Base-by-base conservation (phyloP, 2,888 invertebrate genomes). In the Drosophila suboccidentalis region DNA sequence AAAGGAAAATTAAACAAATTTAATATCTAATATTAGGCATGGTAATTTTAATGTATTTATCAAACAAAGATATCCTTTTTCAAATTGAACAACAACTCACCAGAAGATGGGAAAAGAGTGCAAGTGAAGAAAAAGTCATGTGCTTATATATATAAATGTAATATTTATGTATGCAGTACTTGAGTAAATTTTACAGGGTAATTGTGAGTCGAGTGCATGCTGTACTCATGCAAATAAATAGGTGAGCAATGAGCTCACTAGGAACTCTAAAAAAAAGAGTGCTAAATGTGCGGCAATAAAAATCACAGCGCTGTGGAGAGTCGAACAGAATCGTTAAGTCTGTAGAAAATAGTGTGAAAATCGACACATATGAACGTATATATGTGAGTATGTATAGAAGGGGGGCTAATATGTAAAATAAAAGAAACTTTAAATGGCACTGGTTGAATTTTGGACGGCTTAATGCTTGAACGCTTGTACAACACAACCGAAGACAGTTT, bases 261-360 rank as follows among this genome's bases (percentile, higher is more conserved):
- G 55, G 60, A 67, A 55, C 71, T 53, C 29, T 43, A 2, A 29
- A 22, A 22, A 32, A 55, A 69, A 68, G 71, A 78, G 82, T 85
- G 80, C 83, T 80, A 80, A 86, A 78, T 88, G 75, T 74, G 80
- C 49, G 78, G 83, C 78, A 83, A 80, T 88, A 86, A 88, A 80
- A 88, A 75, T 78, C 66, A 66, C 61, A 58, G 57, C 43, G 50
- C 47, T 59, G 39, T 66, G 63, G 59, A 50, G 68, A 66, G 78
- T 71, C 64, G 64, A 83, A 80, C 75, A 76, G 71, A 83, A 87
- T 86, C 84, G 89, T 88, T 80, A 84, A 84, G 74, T 86, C 69
- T 80, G 78, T 89, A 78, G 84, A 88, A 87, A 88, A 88, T 80
- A 87, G 84, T 89, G 89, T 84, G 89, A 87, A 88, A 87, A 84